Base-by-base conservation (phyloP, 2,888 invertebrate genomes). In the Mamestra brassicae region DNA sequence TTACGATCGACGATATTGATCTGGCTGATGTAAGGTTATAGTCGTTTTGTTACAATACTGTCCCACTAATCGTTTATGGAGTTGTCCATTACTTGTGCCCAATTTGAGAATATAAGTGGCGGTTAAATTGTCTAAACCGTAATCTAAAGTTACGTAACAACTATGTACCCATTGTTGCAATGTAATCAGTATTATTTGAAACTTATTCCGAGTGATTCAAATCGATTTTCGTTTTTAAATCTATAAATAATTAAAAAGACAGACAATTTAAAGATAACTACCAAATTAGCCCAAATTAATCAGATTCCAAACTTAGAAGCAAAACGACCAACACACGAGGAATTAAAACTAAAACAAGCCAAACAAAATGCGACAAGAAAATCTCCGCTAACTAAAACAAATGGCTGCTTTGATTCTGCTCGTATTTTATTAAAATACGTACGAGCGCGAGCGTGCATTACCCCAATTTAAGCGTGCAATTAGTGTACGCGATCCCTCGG, bases 401-500 rank as follows among this genome's bases (percentile, higher is more conserved):
- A 96, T 95, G 93, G 93, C 91, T 78, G 89, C 93, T 93, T 92
- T 94, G 93, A 95, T 94, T 94, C 93, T 71, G 75, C 85, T 94
- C 94, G 94, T 95, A 90, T 93, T 95, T 94, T 96, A 95, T 95
- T 95, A 95, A 95, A 95, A 94, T 92, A 89, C 92, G 90, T 90
- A 91, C 91, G 92, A 90, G 92, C 91, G 93, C 91, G 92, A 90
- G 92, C 91, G 93, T 95, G 94, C 95, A 95, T 96, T 96, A 95
- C 95, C 95, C 96, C 95, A 95, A 95, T 95, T 96, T 94, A 91
- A 93, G 90, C 91, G 91, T 88, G 95, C 96, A 96, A 96, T 96
- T 96, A 96, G 96, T 93, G 93, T 90, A 89, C 87, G 85, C 87
- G 89, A 87, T 89, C 88, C 89, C 87, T 88, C 88, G 90, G 91